These are phyloP conservation scores for Salvelinus sp. DNA, from an alignment of 2,113 vertebrate species.

Conservation along the genomic window DNA sequence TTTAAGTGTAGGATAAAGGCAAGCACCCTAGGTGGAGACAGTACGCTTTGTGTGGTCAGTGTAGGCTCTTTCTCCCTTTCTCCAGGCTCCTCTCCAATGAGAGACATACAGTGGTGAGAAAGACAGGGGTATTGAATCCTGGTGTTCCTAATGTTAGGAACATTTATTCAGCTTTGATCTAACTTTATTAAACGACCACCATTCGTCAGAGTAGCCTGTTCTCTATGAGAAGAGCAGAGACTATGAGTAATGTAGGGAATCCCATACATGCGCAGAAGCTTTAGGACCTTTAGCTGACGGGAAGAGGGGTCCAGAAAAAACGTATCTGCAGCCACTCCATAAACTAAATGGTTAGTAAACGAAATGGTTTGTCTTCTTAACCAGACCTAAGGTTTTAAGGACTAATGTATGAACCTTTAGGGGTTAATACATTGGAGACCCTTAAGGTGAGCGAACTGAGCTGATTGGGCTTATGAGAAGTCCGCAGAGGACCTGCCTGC, in stretches of 20 bases:
- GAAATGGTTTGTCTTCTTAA: background rate
- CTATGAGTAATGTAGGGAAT: too few relatives aligned
- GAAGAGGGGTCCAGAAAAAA: too few relatives aligned
- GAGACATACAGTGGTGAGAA: slow-evolving; percentile 21
- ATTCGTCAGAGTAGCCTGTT: too few relatives aligned
- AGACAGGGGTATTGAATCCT: background rate
- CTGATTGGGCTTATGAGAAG: too few relatives aligned
- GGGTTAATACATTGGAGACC: background rate
- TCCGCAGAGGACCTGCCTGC: slow-evolving; percentile 6
- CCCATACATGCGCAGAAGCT: too few relatives aligned
- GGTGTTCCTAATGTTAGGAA: too few relatives aligned
- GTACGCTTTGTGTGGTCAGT: background rate
- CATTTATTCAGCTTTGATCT: too few relatives aligned
- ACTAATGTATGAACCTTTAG: background rate
- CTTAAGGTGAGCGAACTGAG: background rate
- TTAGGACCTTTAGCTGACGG: too few relatives aligned
- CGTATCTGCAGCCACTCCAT: too few relatives aligned
- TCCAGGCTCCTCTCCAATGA: slow-evolving; percentile 13
- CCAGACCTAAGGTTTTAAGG: background rate
- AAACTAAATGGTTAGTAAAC: background rate
- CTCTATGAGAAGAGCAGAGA: too few relatives aligned
- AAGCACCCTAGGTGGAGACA: slow-evolving; percentile 56
- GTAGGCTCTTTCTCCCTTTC: background rate
- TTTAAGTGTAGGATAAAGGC: background rate
- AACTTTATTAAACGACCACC: too few relatives aligned